A percentile compares a stretch with the other conserved stretches of the same genome.
These are phyloP conservation scores for Stylophora pistillata DNA, from an alignment of 64 coral and sea anemone genomes.

Conservation along the genomic window DNA sequence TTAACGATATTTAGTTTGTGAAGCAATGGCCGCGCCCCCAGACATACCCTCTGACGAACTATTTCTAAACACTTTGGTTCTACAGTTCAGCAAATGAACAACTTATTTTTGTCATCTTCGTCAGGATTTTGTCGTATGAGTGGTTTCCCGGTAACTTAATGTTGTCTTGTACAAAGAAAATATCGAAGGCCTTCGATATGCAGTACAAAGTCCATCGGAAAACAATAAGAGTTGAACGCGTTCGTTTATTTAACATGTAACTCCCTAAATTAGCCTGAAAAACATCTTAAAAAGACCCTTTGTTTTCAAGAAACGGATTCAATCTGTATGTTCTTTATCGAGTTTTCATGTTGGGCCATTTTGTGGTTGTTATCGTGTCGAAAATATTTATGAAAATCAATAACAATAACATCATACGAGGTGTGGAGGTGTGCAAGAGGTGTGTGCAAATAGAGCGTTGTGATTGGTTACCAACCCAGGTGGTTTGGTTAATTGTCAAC, in stretches of 20 bases:
- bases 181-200: not conserved
- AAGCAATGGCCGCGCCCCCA: constrained; percentile 5
- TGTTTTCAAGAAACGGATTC: not conserved
- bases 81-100: not conserved
- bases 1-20: not conserved
- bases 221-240: not conserved
- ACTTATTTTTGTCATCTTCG: not conserved
- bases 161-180: not conserved
- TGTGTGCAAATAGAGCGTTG: not conserved
- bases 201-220: constrained; percentile 29
- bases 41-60: constrained; percentile 5
- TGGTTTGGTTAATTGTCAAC: not conserved
- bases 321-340: not conserved
- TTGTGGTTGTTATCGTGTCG: not conserved
- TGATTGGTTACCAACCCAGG: constrained; percentile 20
- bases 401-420: not conserved
- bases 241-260: not conserved
- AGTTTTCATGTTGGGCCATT: not conserved
- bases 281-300: not conserved
- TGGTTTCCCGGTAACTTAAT: not conserved
- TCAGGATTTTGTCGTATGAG: not conserved
- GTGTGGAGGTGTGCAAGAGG: constrained; percentile 8
- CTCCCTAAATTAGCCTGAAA: not conserved
- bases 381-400: not conserved
- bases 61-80: not conserved